Conservation (phyloP, 2,888 invertebrate species). For the Acleris sparsana region DNA sequence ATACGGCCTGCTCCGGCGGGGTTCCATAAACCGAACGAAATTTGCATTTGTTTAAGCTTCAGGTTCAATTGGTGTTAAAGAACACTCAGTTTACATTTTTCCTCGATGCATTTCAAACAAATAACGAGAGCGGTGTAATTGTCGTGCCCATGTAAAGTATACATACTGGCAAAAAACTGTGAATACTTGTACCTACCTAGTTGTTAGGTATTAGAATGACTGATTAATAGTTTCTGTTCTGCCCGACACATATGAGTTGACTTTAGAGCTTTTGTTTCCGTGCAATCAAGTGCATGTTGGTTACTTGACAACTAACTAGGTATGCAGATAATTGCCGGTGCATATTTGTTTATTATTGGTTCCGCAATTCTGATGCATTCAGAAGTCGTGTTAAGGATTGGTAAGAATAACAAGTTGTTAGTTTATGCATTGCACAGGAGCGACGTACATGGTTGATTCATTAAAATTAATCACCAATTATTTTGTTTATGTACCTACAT, state of each 20-base stretch:
- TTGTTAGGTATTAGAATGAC: neutral
- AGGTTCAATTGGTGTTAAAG: neutral
- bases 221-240: neutral
- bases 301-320: neutral
- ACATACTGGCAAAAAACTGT: slow-evolving; percentile 1
- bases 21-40: neutral
- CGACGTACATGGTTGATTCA: too few relatives aligned
- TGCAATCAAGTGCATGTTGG: slow-evolving; percentile 3
- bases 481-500: too few relatives aligned
- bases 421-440: neutral
- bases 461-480: too few relatives aligned
- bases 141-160: neutral
- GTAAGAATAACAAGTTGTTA: slow-evolving; percentile 26
- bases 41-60: neutral
- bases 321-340: slow-evolving; percentile 44
- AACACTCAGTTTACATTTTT: neutral
- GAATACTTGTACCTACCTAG: neutral
- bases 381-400: slow-evolving; percentile 31
- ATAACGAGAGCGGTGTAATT: neutral
- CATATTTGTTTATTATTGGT: slow-evolving; percentile 41
- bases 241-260: neutral
- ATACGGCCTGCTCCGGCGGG: too few relatives aligned
- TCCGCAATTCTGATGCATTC: slow-evolving; percentile 46
- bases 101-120: neutral
- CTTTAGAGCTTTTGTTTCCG: slow-evolving; percentile 4